A percentile compares a stretch with the other conserved stretches of the same genome.
Conservation (phyloP, 2,113 vertebrate genomes). For the Verasper variegatus region DNA sequence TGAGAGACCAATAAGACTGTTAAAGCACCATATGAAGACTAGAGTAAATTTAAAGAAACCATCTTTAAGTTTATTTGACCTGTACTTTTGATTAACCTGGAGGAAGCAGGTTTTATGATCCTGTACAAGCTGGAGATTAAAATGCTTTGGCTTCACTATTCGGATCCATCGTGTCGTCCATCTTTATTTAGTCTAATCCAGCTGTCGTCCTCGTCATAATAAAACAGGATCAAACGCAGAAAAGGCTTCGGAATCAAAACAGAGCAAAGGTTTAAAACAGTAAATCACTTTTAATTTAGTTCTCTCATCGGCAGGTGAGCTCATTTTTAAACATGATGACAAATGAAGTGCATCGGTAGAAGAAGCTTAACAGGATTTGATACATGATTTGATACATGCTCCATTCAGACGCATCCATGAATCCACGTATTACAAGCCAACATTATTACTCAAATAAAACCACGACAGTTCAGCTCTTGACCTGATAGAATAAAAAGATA, state of each 20-base stretch:
- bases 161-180: too few relatives aligned
- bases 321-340: constrained; percentile 72
- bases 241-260: not conserved
- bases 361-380: constrained; percentile 79
- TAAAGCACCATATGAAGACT: too few relatives aligned
- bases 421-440: constrained; percentile 69
- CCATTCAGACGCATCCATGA: constrained; percentile 77
- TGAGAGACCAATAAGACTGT: too few relatives aligned
- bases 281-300: constrained; percentile 85
- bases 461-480: constrained; percentile 77
- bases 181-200: too few relatives aligned
- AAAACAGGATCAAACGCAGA: too few relatives aligned
- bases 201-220: too few relatives aligned
- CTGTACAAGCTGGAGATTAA: too few relatives aligned
- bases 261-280: constrained; percentile 76
- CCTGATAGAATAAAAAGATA: constrained; percentile 79
- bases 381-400: constrained; percentile 79
- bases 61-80: too few relatives aligned
- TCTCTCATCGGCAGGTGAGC: constrained; percentile 80
- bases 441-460: constrained; percentile 76
- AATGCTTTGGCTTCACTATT: too few relatives aligned
- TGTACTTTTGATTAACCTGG: too few relatives aligned
- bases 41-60: too few relatives aligned
- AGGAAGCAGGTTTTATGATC: too few relatives aligned
- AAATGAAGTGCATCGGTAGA: constrained; percentile 82